Evolutionary conservation across 2,113 vertebrate genomes (phyloP), one percentile per base, ranked within the genome.

Genomic region (Brachionichthys hirsutus): DNA sequence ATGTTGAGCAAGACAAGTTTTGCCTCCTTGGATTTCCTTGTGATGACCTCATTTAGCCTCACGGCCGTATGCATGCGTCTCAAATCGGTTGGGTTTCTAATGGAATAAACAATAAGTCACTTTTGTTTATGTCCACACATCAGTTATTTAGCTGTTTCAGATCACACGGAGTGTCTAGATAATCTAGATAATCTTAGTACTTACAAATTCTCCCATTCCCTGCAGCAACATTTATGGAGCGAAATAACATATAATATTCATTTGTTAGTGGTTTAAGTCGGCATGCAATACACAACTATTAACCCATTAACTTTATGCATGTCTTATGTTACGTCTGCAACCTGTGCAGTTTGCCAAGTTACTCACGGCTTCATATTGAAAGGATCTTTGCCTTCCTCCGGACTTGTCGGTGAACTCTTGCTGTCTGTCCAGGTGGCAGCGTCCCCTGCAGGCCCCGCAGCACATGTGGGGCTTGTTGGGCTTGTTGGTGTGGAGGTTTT

Each of bases 361-460:
- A 92, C 97, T 2, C 89, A 99, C 97, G 97, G 97, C 85, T 97
- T 99, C 94, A 99, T 99, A 90, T 85, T 96, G 93, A 98, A 97
- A 78, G 93, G 90, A 80, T 98, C 95, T 87, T 93, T 98, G 84
- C 93, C 92, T 30, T 75, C 90, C 67, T 95, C 94, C 0, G 92
- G 89, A 66, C 91, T 92, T 0, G 89, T 89, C 41, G 91, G 80
- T 0, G 88, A 89, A 0, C 89, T 87, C 45, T 75, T 85, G 44
- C 69, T 73, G 30, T 95, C 94, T 0, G 92, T 94, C 94, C 94
- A 97, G 78, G 93, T 71, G 45, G 90, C 80, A 16, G 89, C 83
- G 30, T 90, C 91, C 4, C 93, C 93, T 6, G 90, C 88, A 0
- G 93, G 91, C 1, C 87, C 92, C 6, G 90, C 84, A 0, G 91